Conservation (phyloP, 2,888 invertebrate genomes). For the Lasius fuliginosus region DNA sequence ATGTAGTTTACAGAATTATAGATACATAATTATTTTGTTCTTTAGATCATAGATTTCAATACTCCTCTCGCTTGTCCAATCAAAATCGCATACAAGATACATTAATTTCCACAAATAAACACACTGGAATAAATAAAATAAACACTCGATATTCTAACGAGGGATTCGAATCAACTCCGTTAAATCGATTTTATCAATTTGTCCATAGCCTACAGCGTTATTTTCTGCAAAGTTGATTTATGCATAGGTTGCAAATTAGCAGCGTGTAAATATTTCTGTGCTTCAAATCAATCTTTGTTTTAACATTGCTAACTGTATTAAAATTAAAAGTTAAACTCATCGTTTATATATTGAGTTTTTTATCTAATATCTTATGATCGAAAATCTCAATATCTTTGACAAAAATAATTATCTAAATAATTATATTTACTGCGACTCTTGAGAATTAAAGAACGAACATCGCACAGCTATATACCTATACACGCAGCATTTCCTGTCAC, state of each 20-base stretch:
- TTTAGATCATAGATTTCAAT: background rate
- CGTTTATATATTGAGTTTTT: background rate
- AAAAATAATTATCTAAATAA: background rate
- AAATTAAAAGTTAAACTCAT: constrained; percentile 14
- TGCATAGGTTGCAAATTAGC: constrained; percentile 21
- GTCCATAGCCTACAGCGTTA: background rate
- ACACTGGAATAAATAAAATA: constrained; percentile 16
- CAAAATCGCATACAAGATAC: constrained; percentile 11
- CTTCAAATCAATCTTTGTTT: background rate
- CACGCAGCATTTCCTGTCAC: background rate
- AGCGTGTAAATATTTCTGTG: constrained; percentile 10
- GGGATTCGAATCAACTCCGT: background rate
- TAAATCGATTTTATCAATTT: constrained; percentile 32
- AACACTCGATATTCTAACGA: constrained; percentile 23
- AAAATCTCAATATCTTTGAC: background rate
- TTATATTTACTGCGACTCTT: constrained; percentile 1
- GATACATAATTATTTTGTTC: background rate
- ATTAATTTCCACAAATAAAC: constrained; percentile 37
- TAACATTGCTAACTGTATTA: no score
- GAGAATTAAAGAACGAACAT: background rate
- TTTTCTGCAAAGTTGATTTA: constrained; percentile 18
- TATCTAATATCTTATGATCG: background rate
- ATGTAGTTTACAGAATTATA: background rate
- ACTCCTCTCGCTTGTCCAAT: background rate
- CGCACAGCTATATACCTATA: background rate